Conservation (phyloP, 2,888 invertebrate genomes). For the Osmoderma eremita region DNA sequence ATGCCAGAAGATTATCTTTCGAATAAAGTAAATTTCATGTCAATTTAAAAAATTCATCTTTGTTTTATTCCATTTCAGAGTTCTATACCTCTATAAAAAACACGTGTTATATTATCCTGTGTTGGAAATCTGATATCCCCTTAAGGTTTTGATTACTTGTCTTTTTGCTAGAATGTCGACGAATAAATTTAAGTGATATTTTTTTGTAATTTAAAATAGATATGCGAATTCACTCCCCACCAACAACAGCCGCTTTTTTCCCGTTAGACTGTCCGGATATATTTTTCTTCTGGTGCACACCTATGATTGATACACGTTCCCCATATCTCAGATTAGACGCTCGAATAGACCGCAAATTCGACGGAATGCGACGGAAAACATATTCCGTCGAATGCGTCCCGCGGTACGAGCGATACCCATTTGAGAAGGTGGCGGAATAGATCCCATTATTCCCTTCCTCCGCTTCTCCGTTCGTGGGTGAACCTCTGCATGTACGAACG, state of each 20-base stretch:
- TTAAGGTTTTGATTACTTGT: too few species aligned
- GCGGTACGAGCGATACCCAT: slow-evolving; percentile 22
- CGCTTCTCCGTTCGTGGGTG: slow-evolving; percentile 5
- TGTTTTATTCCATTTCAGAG: slow-evolving; percentile 17
- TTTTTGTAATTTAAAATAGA: too few species aligned
- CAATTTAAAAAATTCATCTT: too few species aligned
- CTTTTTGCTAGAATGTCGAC: too few species aligned
- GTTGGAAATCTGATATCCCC: too few species aligned
- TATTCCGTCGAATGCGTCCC: neutral
- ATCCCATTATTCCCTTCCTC: slow-evolving; percentile 19
- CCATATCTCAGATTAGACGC: slow-evolving; percentile 20
- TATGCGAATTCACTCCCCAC: too few species aligned
- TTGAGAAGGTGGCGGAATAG: slow-evolving; percentile 22
- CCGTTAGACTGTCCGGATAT: too few species aligned
- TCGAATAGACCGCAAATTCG: slow-evolving; percentile 24
- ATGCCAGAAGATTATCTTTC: too few species aligned
- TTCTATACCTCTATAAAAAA: too few species aligned
- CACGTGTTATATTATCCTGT: neutral
- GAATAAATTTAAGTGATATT: too few species aligned
- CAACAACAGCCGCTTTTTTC: too few species aligned
- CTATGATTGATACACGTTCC: slow-evolving; percentile 14
- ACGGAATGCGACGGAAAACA: slow-evolving; percentile 6
- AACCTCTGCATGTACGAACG: slow-evolving; percentile 1
- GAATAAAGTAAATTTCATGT: too few species aligned
- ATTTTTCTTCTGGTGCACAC: neutral